phyloP scores from a whole-genome alignment of 2,888 invertebrate genomes.

The Lasioglossum leucozonium region DNA sequence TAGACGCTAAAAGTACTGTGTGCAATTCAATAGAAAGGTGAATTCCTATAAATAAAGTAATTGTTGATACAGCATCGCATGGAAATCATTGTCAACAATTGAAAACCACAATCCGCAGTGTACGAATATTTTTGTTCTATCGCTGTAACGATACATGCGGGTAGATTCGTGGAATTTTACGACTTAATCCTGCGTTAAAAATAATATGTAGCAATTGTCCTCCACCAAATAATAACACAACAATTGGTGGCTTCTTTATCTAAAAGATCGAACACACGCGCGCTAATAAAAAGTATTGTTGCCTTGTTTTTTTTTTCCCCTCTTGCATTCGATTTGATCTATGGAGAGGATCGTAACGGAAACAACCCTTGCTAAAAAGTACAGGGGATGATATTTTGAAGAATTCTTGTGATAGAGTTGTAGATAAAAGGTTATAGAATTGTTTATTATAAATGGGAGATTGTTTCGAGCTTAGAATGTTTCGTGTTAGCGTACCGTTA shows the following conservation, averaged over 20 bases:
- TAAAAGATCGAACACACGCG: slow-evolving; percentile 45
- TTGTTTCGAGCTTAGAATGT: background rate
- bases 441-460: background rate
- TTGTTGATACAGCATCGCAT: background rate
- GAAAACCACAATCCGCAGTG: background rate
- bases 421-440: background rate
- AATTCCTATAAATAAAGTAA: background rate
- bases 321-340: slow-evolving; percentile 3
- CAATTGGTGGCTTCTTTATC: slow-evolving; percentile 42
- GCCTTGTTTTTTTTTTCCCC: background rate
- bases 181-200: slow-evolving; percentile 48
- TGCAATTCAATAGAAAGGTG: background rate
- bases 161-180: slow-evolving; percentile 51
- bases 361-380: background rate
- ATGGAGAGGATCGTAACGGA: slow-evolving; percentile 5
- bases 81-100: background rate
- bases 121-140: background rate
- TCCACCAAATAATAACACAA: slow-evolving; percentile 67
- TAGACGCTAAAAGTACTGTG: background rate
- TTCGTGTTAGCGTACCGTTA: background rate
- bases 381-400: background rate
- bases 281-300: slow-evolving; percentile 30
- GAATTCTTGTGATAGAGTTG: background rate
- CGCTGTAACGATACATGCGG: slow-evolving; percentile 33
- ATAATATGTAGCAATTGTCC: slow-evolving; percentile 69